phyloP scores from a whole-genome alignment of 2,888 invertebrate genomes.

The Lepidonotus clava region DNA sequence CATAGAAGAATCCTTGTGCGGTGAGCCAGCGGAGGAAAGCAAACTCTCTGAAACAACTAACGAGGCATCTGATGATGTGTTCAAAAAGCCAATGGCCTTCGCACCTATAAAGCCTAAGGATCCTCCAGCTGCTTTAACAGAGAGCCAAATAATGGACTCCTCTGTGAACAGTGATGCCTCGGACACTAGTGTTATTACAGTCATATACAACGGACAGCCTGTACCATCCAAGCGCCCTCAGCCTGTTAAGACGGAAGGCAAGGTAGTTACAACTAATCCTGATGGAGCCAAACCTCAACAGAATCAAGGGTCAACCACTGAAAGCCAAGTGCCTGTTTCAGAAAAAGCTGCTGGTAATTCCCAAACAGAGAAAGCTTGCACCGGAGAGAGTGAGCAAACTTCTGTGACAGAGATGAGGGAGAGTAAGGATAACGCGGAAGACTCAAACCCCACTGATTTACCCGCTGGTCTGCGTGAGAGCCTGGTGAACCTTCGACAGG shows the following conservation, averaged over 20 bases:
- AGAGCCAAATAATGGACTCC: conserved; percentile 30
- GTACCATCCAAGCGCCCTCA: conserved; percentile 6
- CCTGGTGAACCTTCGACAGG: conserved; percentile 27
- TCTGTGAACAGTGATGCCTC: conserved; percentile 54
- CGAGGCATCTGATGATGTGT: neutral
- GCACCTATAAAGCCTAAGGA: neutral
- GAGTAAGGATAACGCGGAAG: neutral
- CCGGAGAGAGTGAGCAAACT: too few relatives aligned
- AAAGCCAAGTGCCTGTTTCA: too few relatives aligned
- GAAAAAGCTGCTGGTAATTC: too few relatives aligned
- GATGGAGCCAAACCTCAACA: too few relatives aligned
- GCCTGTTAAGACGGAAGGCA: too few relatives aligned
- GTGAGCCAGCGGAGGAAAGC: conserved; percentile 15
- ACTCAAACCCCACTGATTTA: too few relatives aligned
- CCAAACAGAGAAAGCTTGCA: too few relatives aligned
- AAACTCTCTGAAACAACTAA: neutral
- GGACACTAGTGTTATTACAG: conserved; percentile 55
- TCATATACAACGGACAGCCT: conserved; percentile 52
- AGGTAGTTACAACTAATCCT: too few relatives aligned
- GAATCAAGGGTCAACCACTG: too few relatives aligned
- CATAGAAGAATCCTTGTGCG: conserved; percentile 55
- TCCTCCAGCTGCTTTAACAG: neutral
- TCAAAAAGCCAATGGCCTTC: conserved; percentile 47
- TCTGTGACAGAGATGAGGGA: neutral
- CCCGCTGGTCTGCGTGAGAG: conserved; percentile 30